Evolutionary conservation across 1,140 invertebrate species (phyloP).

Genomic region (Drosophila sturtevanti): DNA sequence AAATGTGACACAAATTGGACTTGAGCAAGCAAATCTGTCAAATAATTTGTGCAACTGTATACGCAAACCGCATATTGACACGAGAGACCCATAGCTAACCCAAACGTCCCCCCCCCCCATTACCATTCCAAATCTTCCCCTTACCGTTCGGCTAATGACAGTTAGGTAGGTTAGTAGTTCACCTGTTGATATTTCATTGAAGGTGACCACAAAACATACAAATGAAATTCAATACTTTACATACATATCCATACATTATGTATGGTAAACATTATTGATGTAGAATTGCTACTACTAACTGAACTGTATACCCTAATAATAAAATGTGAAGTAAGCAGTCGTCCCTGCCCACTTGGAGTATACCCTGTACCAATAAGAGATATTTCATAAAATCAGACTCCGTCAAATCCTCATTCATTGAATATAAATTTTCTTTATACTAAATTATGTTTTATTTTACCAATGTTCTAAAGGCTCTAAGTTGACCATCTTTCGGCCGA

Average conservation of each 20-base stretch:
- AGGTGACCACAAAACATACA: constrained; percentile 42
- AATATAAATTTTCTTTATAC: too few relatives aligned
- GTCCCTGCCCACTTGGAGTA: too few relatives aligned
- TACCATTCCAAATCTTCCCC: too few relatives aligned
- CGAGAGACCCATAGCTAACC: background rate
- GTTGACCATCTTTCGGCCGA: too few relatives aligned
- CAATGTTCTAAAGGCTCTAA: too few relatives aligned
- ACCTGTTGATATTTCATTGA: constrained; percentile 51
- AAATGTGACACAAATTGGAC: constrained; percentile 16
- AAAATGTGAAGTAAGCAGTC: too few relatives aligned
- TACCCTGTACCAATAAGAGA: too few relatives aligned
- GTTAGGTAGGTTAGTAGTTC: constrained; percentile 55
- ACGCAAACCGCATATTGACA: constrained; percentile 11
- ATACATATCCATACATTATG: too few relatives aligned
- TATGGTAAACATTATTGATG: background rate
- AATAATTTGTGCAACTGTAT: background rate
- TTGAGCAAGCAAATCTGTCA: constrained; percentile 9
- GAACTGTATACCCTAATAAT: too few relatives aligned
- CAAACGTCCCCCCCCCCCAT: background rate
- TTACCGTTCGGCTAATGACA: background rate
- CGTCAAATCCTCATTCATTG: too few relatives aligned
- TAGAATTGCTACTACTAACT: background rate
- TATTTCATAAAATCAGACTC: too few relatives aligned
- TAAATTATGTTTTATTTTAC: too few relatives aligned
- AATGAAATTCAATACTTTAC: constrained; percentile 47